Evolutionary conservation across 2,888 invertebrate genomes (phyloP).

Genomic region (Himalopsyche japonica): DNA sequence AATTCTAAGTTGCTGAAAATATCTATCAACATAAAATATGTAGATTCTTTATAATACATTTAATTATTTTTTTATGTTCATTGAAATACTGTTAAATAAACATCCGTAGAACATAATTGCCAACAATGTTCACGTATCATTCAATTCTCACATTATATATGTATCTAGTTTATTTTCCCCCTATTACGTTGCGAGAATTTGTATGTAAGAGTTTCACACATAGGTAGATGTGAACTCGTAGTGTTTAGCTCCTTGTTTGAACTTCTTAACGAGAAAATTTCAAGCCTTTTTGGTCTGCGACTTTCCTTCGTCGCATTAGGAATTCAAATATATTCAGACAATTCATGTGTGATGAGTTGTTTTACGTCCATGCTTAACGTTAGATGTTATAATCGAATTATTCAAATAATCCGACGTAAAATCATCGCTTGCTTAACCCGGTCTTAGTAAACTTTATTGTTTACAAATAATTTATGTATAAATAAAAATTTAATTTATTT

Average conservation of each 20-base stretch:
- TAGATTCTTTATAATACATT: no score
- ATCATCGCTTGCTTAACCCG: no score
- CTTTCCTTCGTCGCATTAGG: slow-evolving; percentile 21
- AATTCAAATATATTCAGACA: slow-evolving; percentile 21
- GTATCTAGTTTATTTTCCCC: neutral
- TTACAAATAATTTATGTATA: no score
- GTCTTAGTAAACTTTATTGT: no score
- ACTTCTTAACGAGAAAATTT: slow-evolving; percentile 30
- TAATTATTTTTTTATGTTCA: no score
- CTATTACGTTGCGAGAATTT: neutral
- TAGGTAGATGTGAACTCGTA: slow-evolving; percentile 8
- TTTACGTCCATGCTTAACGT: neutral
- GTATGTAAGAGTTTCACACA: neutral
- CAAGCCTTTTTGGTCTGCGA: slow-evolving; percentile 21
- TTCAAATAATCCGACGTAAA: neutral
- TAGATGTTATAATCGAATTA: neutral
- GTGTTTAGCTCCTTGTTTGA: slow-evolving; percentile 32
- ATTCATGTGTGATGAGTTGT: neutral
- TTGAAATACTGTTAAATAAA: neutral
- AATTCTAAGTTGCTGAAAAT: no score
- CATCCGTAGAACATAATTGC: neutral
- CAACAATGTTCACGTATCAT: neutral
- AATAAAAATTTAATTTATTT: no score
- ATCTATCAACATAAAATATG: no score
- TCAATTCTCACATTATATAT: neutral